Base-by-base conservation (phyloP, 2,113 vertebrate genomes). In the Larimichthys crocea region DNA sequence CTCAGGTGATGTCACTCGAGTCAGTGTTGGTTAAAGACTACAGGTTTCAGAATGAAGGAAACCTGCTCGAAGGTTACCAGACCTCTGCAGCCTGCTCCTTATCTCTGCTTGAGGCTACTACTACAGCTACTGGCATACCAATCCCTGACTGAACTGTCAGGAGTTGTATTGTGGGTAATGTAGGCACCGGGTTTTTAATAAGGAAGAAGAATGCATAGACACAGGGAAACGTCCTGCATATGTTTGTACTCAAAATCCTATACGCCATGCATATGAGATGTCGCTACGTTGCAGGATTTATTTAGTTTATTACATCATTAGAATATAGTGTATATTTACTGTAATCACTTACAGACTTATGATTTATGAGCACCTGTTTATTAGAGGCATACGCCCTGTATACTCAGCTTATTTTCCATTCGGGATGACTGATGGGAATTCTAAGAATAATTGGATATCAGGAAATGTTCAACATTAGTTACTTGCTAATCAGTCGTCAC, bases 391-490 rank as follows among this genome's bases (percentile, higher is more conserved):
- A 67, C 31, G 31, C 60, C 17, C 29, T 50, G 8, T 20, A 42
- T 5, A 22, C 0, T 71, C 10, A 49, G n/a, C 50, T n/a, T 3
- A 48, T 62, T 86, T 83, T 80, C 67, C 60, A 40, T 24, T 5
- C 9, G 29, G 5, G 7, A 31, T 50, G 48, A 76, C 67, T 71
- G 6, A 61, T 50, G 26, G 65, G 62, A 85, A 70, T 49, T 29
- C 26, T 57, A 3, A 75, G 40, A 83, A 67, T 74, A 73, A 86
- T 4, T 61, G 2, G 31, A 76, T 63, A 46, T 62, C 20, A 63
- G 0, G 65, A 83, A 80, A 76, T 26, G 24, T 31, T 55, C 16
- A 82, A 57, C 59, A 80, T 76, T 74, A 77, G 60, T 85, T 73
- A 69, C 35, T 61, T 46, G 53, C 31, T 78, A 69, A 75, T 70